Percentiles rank a stretch among this genome's conserved stretches.
phyloP scores from a whole-genome alignment of 2,888 invertebrate species.

The Suillia variegata region DNA sequence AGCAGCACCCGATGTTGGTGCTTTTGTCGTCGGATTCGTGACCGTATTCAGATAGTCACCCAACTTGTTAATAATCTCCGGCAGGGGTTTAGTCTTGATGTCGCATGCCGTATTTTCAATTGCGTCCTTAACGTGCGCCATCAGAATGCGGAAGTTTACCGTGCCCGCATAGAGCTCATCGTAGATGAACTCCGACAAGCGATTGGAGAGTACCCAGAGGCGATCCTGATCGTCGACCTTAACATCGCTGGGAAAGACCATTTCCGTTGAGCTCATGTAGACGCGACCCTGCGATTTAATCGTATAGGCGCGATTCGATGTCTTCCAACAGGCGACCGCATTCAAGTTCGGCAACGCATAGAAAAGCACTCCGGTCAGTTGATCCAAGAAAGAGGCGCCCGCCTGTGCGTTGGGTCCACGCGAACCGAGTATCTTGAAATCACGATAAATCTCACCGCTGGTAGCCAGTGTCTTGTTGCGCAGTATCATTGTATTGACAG shows the following conservation, averaged over 20 bases:
- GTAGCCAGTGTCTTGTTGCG: slow-evolving; percentile 66
- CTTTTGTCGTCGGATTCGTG: slow-evolving; percentile 30
- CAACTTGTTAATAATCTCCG: slow-evolving; percentile 65
- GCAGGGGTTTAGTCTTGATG: slow-evolving; percentile 65
- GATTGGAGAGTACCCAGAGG: slow-evolving; percentile 77
- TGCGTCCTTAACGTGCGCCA: slow-evolving; percentile 71
- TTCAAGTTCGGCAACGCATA: slow-evolving; percentile 77
- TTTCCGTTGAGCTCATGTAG: slow-evolving; percentile 71
- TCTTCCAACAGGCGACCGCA: slow-evolving; percentile 80
- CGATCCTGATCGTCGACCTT: slow-evolving; percentile 75
- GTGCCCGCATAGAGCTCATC: slow-evolving; percentile 67
- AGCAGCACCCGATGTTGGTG: slow-evolving; percentile 13
- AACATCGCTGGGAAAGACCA: slow-evolving; percentile 79
- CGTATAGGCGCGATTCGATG: slow-evolving; percentile 70
- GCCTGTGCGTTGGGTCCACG: slow-evolving; percentile 77
- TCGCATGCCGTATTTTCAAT: slow-evolving; percentile 76
- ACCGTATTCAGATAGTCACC: slow-evolving; percentile 63
- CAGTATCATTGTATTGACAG: slow-evolving; percentile 73
- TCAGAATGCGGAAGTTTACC: slow-evolving; percentile 74
- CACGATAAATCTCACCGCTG: slow-evolving; percentile 65
- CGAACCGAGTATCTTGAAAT: slow-evolving; percentile 71
- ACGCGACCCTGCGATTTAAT: slow-evolving; percentile 75
- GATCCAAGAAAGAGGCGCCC: slow-evolving; percentile 74
- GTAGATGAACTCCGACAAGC: slow-evolving; percentile 74
- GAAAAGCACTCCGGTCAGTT: slow-evolving; percentile 73